Evolutionary conservation across 2,797 vertebrate genomes (phyloP), one percentile per base, ranked within the genome.

Genomic region (Sebastes matsubarae): DNA sequence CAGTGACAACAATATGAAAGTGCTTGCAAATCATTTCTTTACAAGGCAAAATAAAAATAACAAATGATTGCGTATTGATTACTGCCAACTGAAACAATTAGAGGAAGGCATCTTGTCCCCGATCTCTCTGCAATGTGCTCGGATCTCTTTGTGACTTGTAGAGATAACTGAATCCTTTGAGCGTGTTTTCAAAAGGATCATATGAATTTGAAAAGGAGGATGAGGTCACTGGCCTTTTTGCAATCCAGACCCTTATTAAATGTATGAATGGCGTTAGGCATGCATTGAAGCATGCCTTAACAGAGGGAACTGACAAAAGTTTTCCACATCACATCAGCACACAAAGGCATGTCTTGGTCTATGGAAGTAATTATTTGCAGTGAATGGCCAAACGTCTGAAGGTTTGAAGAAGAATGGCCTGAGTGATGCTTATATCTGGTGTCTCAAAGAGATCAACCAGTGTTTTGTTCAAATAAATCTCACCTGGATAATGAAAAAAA

Each of bases 21-120:
- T 55, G 57, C 73, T 9, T 55, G 77, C 54, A 86, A 85, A 78
- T 80, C 14, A 63, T 72, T 84, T 76, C 34, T 88, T 84, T 61
- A 79, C n/a, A 65, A 72, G 76, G 57, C 24, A 32, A 89, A 88
- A 83, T 82, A 68, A 84, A 87, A 85, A 81, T 50, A 77, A 59
- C 71, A 68, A 27, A 22, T 87, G 65, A 88, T 73, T 87, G 77
- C 9, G 2, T 86, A 86, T 82, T n/a, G 82, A 91, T 91, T 80
- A 24, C 34, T 52, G 64, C 69, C 68, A 70, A 4, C 22, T 68
- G 60, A 82, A 79, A 72, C 76, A 86, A 83, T 88, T 74, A 78
- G 36, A 65, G 27, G 29, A 76, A 60, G 57, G 34, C 73, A 14
- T 68, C 59, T 54, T 59, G 54, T 58, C 66, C 34, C 20, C 4